Base-by-base conservation (phyloP, 2,113 vertebrate species). In the Balaenoptera acutorostrata region DNA sequence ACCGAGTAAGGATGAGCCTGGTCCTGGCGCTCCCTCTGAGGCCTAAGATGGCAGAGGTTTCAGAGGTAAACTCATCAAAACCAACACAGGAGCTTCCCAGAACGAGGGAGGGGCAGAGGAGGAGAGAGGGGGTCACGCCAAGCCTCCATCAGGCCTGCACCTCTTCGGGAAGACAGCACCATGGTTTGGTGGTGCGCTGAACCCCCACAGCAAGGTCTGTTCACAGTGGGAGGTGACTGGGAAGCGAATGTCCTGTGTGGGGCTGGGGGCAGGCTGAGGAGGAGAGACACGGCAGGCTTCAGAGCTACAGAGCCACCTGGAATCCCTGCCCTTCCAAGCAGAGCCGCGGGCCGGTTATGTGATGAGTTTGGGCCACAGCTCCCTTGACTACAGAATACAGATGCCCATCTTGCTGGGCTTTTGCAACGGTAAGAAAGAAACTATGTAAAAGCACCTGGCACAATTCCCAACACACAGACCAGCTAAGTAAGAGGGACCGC, bases 81-180 rank as follows among this genome's bases (percentile, higher is more conserved):
- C 33, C 74, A 49, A 31, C 21, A 23, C 10, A 3, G 72, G 20
- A 6, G 46, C 21, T 18, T 21, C 29, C 18, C n/a, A 52, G 41
- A 72, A 59, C 6, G 6, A 46, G 49, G 3, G 11, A n/a, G 18
- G 8, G 46, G 8, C 15, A 12, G 31, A 21, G 55, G 25, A n/a
- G 21, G 49, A 25, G 18, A 66, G 46, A 6, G 15, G 12, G 4
- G 3, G 12, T 12, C 49, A 23, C 2, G 1, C 1, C 0, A 15
- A 66, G 17, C 2, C 27, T 14, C 72, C 18, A 4, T 20, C 12
- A 55, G 20, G 46, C 6, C 41, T 63, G n/a, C 13, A 18, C 0
- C 46, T 2, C 3, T 3, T 7, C 2, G 3, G 8, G 17, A 6
- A n/a, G 13, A 29, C 1, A 1, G 2, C 3, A 0, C 23, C 5